These are phyloP conservation scores for Sarcophaga subvicina DNA, from an alignment of 2,888 invertebrate genomes.

Conservation along the genomic window DNA sequence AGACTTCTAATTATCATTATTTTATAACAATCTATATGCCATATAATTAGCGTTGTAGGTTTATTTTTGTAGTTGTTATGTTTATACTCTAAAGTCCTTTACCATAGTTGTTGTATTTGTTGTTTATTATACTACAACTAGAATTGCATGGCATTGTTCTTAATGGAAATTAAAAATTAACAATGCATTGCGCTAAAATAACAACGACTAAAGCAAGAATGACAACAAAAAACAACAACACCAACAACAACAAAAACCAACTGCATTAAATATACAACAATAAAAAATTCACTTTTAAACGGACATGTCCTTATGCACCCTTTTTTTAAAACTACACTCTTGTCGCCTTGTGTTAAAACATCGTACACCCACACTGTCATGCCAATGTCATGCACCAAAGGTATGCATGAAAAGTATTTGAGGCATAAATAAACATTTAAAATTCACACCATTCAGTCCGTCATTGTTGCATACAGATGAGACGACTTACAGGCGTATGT, in stretches of 20 bases:
- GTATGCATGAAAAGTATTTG: slow-evolving; percentile 13
- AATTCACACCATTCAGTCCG: slow-evolving; percentile 16
- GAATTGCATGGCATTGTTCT: slow-evolving; percentile 13
- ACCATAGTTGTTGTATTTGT: neutral
- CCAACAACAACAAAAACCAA: slow-evolving; percentile 19
- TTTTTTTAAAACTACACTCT: neutral
- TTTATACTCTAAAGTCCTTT: slow-evolving; percentile 2
- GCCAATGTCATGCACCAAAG: neutral
- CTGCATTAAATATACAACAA: slow-evolving; percentile 28
- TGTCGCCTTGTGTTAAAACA: neutral
- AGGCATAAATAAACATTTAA: slow-evolving; percentile 45
- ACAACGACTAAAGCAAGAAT: slow-evolving; percentile 5
- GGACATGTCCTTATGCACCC: neutral
- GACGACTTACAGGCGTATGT: neutral
- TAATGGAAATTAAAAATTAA: slow-evolving; percentile 62
- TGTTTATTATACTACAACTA: neutral
- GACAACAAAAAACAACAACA: neutral
- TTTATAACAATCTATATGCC: neutral
- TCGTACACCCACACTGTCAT: neutral
- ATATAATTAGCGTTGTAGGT: neutral
- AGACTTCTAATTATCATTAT: neutral
- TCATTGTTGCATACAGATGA: slow-evolving; percentile 22
- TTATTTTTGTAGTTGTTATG: neutral
- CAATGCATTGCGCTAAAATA: slow-evolving; percentile 48
- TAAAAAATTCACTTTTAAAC: neutral